Evolutionary conservation across 1,140 invertebrate genomes (phyloP).

Genomic region (Pseudobourletiella spinata): DNA sequence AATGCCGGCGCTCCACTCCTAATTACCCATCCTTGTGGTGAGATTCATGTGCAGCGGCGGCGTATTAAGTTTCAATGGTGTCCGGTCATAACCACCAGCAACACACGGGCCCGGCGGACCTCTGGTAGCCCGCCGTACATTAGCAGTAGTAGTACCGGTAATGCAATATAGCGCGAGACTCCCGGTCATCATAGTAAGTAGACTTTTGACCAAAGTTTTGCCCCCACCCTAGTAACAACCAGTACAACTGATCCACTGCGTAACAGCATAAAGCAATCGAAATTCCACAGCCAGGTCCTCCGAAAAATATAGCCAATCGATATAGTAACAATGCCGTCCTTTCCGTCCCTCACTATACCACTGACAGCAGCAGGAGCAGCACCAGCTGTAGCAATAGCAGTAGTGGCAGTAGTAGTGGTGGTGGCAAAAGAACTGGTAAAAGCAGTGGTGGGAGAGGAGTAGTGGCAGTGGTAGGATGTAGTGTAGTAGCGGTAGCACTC

Average conservation of each 20-base stretch:
- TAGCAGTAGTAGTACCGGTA: no score
- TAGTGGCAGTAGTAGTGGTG: neutral
- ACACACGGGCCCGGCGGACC: no score
- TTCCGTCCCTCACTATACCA: neutral
- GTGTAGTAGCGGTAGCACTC: no score
- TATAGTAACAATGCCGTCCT: conserved; percentile 11
- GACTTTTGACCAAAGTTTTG: neutral
- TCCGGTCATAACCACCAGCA: neutral
- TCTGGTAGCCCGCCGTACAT: no score
- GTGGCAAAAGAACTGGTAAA: neutral
- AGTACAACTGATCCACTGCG: conserved; percentile 13
- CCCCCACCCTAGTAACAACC: neutral
- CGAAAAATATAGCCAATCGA: conserved; percentile 18
- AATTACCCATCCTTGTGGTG: no score
- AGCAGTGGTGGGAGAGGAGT: no score
- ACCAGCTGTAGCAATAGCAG: neutral
- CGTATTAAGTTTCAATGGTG: no score
- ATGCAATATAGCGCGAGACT: no score
- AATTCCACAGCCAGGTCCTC: conserved; percentile 16
- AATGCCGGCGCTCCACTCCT: no score
- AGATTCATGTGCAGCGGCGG: no score
- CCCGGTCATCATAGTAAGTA: neutral
- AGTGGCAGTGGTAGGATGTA: no score
- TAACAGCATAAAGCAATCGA: conserved; percentile 21
- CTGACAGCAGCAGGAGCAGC: no score